These are phyloP conservation scores for Chloroclysta siterata DNA, from an alignment of 2,888 invertebrate genomes.

Conservation along the genomic window DNA sequence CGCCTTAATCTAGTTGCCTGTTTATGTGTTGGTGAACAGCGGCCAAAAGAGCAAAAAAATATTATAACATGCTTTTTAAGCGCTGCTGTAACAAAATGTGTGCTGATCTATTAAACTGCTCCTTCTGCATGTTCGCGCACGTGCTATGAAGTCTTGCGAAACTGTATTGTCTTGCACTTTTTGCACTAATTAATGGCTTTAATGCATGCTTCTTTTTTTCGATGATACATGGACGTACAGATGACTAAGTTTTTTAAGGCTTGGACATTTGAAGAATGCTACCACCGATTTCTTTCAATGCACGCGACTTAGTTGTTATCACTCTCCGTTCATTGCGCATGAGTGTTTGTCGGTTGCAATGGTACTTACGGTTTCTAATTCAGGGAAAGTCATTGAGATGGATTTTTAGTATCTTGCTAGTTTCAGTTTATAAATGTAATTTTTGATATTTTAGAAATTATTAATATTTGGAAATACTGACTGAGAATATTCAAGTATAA, in stretches of 20 bases:
- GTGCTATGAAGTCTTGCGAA: conserved; percentile 25
- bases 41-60: conserved; percentile 1
- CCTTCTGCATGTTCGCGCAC: conserved; percentile 26
- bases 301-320: conserved; percentile 29
- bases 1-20: neutral
- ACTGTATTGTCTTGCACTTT: conserved; percentile 21
- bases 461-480: no score
- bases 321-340: conserved; percentile 16
- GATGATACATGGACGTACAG: conserved; percentile 17
- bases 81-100: conserved; percentile 9
- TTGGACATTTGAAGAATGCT: conserved; percentile 17
- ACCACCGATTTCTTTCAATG: conserved; percentile 27
- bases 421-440: no score
- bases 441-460: neutral
- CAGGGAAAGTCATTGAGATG: conserved; percentile 15
- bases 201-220: conserved; percentile 26
- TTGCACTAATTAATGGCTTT: conserved; percentile 23
- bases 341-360: conserved; percentile 8
- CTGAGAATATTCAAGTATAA: no score
- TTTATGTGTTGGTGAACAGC: conserved; percentile 4
- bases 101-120: conserved; percentile 16
- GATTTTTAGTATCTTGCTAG: neutral
- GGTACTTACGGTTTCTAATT: conserved; percentile 18
- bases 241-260: conserved; percentile 23
- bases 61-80: conserved; percentile 3